phyloP scores from a whole-genome alignment of 2,888 invertebrate genomes.

The Leptopilina drosophilae region DNA sequence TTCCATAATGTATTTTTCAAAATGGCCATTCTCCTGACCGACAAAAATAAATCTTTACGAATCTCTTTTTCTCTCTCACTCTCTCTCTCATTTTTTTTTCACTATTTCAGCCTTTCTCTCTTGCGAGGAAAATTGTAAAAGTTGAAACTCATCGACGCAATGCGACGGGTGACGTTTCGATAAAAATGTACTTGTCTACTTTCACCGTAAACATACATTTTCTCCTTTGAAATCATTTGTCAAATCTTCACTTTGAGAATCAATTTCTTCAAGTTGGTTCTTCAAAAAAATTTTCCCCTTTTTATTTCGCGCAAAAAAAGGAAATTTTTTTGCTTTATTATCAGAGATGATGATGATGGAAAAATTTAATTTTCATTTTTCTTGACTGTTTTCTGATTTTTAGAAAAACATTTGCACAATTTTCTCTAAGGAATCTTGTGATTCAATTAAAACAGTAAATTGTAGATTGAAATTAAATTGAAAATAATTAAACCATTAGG shows the following conservation, averaged over 20 bases:
- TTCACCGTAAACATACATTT: slow-evolving; percentile 22
- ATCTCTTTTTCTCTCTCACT: background rate
- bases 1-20: slow-evolving; percentile 39
- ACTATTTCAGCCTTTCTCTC: slow-evolving; percentile 18
- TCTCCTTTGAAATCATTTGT: slow-evolving; percentile 1
- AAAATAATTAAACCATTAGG: too few species aligned
- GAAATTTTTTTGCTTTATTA: too few species aligned
- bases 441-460: too few species aligned
- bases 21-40: slow-evolving; percentile 34
- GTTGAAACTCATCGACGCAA: slow-evolving; percentile 29
- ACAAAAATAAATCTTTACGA: slow-evolving; percentile 37
- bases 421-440: too few species aligned
- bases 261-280: background rate
- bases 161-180: background rate
- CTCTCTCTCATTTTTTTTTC: background rate
- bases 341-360: too few species aligned
- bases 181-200: slow-evolving; percentile 18
- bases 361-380: too few species aligned
- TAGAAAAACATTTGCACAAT: too few species aligned
- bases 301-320: too few species aligned
- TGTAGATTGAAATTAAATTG: too few species aligned
- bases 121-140: slow-evolving; percentile 20
- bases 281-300: too few species aligned
- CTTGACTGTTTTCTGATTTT: too few species aligned
- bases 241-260: background rate